Percentiles rank a stretch among this genome's conserved stretches.
Evolutionary conservation across 2,888 invertebrate genomes (phyloP).

Genomic region (Acanthosepion lycidas): DNA sequence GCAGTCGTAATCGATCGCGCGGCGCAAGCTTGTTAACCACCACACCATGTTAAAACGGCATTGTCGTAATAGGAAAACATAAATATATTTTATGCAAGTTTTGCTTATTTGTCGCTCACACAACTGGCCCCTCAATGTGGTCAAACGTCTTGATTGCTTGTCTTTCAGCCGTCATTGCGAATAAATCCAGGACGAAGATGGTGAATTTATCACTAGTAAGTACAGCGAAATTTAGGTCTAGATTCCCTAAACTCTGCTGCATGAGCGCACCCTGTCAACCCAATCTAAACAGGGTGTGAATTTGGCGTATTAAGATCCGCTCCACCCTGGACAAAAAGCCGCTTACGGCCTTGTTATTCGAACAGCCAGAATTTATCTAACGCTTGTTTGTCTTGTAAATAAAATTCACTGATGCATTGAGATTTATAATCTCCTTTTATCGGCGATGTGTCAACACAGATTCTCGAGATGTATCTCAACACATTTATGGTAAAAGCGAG

Average conservation of each 20-base stretch:
- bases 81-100: too few relatives aligned
- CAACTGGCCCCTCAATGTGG: not conserved
- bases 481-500: not conserved
- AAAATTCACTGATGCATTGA: constrained; percentile 8
- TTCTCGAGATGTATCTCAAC: not conserved
- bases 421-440: not conserved
- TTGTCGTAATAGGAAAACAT: too few relatives aligned
- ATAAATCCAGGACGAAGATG: not conserved
- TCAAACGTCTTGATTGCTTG: not conserved
- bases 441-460: constrained; percentile 9
- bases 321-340: not conserved
- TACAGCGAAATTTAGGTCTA: not conserved
- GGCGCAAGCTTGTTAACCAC: too few relatives aligned
- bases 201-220: not conserved
- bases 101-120: too few relatives aligned
- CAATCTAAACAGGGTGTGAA: not conserved
- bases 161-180: not conserved
- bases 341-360: constrained; percentile 8
- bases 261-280: constrained; percentile 17
- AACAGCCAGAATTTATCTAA: constrained; percentile 18
- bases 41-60: too few relatives aligned
- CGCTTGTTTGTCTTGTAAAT: constrained; percentile 33
- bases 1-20: too few relatives aligned
- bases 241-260: not conserved
- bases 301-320: not conserved